Conservation (phyloP, 2,113 vertebrate species). For the Acanthochromis polyacanthus region DNA sequence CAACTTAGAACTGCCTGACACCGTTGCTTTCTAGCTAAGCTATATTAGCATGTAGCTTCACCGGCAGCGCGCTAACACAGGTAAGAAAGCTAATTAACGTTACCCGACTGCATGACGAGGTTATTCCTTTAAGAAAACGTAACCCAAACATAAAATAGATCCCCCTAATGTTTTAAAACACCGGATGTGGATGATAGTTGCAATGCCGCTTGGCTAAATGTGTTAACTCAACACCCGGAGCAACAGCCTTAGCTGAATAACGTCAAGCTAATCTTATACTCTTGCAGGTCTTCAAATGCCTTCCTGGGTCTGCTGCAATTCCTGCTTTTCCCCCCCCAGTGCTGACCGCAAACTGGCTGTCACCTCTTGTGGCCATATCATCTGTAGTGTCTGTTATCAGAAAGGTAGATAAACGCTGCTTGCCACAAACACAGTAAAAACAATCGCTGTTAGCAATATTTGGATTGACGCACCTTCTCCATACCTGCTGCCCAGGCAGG, state of each 20-base stretch:
- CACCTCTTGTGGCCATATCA: conserved; percentile 91
- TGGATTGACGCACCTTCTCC: background rate
- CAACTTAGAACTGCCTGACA: background rate
- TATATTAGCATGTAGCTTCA: conserved; percentile 16
- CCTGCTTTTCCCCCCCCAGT: conserved; percentile 85
- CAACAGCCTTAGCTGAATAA: background rate
- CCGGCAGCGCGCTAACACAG: background rate
- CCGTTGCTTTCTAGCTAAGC: background rate
- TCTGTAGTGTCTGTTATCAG: conserved; percentile 88
- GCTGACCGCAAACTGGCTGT: conserved; percentile 82
- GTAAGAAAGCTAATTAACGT: background rate
- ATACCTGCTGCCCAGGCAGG: conserved; percentile 30
- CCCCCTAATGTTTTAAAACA: no score
- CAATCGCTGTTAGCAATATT: background rate
- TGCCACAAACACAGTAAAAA: background rate
- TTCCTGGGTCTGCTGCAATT: conserved; percentile 87
- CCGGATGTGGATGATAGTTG: background rate
- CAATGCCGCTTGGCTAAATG: rapidly evolving
- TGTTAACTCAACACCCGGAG: background rate
- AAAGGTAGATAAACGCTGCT: conserved; percentile 67
- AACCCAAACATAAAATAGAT: no score
- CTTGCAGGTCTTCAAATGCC: conserved; percentile 81
- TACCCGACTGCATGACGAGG: no score
- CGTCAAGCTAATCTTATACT: background rate
- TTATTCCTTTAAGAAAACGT: no score